Percentiles rank a stretch among this genome's conserved stretches.
Conservation (phyloP, 2,888 invertebrate genomes). For the Periphyllus acericola region DNA sequence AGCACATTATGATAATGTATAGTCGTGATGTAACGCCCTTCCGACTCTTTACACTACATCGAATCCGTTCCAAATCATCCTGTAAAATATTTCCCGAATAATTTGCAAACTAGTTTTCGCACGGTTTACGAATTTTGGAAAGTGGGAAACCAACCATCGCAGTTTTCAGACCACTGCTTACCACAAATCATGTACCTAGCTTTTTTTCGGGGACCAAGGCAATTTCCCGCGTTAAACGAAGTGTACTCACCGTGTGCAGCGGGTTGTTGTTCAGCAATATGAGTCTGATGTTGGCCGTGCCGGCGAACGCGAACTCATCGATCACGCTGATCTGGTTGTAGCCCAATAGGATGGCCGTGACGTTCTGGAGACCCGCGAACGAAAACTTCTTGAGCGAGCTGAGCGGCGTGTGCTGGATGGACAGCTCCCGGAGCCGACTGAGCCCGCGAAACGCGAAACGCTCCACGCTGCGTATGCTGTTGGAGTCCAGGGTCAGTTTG, state of each 20-base stretch:
- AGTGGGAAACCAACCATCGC: no score
- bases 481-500: slow-evolving; percentile 86
- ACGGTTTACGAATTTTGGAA: no score
- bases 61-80: no score
- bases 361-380: slow-evolving; percentile 84
- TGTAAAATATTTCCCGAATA: no score
- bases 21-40: no score
- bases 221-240: background rate
- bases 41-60: no score
- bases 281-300: slow-evolving; percentile 83
- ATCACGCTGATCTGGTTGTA: slow-evolving; percentile 79
- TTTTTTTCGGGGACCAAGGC: no score
- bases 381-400: slow-evolving; percentile 83
- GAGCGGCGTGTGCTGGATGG: slow-evolving; percentile 87
- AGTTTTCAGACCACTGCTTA: no score
- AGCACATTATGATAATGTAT: no score
- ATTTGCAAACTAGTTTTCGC: no score
- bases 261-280: slow-evolving; percentile 88
- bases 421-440: slow-evolving; percentile 79
- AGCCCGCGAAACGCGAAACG: slow-evolving; percentile 88
- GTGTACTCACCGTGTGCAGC: slow-evolving; percentile 70
- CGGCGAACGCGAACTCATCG: slow-evolving; percentile 82
- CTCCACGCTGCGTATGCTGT: slow-evolving; percentile 84
- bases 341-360: slow-evolving; percentile 77
- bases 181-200: no score